These are phyloP conservation scores for Crossocerus cetratus DNA, from an alignment of 2,888 invertebrate genomes.

Conservation along the genomic window DNA sequence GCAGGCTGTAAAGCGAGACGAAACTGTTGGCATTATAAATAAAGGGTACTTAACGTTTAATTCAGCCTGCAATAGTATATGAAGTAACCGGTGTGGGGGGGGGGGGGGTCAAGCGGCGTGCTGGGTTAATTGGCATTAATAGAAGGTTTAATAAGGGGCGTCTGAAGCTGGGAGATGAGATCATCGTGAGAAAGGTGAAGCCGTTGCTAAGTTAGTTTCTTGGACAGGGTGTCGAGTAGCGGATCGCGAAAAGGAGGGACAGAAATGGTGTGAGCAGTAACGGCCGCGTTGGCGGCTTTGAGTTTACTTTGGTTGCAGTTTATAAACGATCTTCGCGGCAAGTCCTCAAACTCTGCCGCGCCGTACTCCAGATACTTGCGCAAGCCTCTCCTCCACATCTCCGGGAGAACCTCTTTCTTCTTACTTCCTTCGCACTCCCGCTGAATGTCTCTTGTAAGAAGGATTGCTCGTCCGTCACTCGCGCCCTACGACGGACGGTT, in stretches of 20 bases:
- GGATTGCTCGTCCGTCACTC: slow-evolving; percentile 8
- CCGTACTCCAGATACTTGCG: slow-evolving; percentile 8
- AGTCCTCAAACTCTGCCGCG: background rate
- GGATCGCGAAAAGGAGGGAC: background rate
- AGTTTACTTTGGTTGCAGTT: slow-evolving; percentile 15
- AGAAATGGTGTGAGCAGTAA: background rate
- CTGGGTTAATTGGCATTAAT: background rate
- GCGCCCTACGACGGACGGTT: background rate
- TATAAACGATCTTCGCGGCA: slow-evolving; percentile 5
- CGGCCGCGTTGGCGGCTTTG: background rate
- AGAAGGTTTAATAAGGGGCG: background rate
- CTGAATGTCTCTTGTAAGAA: slow-evolving; percentile 11
- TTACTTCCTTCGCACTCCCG: background rate
- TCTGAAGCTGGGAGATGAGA: background rate
- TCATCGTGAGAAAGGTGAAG: background rate
- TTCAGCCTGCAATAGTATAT: background rate
- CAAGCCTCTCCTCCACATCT: background rate
- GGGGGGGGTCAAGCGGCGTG: background rate
- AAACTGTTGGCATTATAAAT: background rate
- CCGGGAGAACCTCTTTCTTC: background rate
- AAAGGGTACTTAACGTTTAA: background rate
- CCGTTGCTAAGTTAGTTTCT: background rate
- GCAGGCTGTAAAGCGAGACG: background rate
- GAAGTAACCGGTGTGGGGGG: background rate
- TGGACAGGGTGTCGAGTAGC: background rate